phyloP scores from a whole-genome alignment of 2,113 vertebrate species.

The Centropus unirufus region DNA sequence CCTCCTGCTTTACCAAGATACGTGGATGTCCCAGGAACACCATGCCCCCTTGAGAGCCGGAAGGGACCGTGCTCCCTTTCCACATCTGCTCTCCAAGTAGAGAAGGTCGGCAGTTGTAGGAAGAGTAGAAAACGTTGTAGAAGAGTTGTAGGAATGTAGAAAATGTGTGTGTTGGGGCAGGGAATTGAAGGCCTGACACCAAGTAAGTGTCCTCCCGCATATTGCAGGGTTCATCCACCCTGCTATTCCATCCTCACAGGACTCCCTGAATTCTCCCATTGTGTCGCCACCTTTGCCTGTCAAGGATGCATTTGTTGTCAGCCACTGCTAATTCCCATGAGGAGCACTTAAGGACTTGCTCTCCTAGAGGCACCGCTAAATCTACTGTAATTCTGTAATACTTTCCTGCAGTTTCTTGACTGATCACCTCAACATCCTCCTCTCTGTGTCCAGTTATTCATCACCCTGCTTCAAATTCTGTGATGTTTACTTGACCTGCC shows the following conservation, averaged over 20 bases:
- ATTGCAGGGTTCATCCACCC: neutral
- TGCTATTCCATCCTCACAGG: neutral
- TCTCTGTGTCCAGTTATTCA: neutral
- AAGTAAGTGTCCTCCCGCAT: neutral
- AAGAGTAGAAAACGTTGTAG: rapidly evolving
- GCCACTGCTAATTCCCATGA: neutral
- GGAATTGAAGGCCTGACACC: neutral
- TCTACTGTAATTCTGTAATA: neutral
- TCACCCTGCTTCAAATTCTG: neutral
- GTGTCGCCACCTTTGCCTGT: neutral
- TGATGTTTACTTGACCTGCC: neutral
- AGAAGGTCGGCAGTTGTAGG: too few species aligned
- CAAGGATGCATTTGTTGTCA: neutral
- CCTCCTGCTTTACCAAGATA: neutral
- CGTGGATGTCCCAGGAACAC: neutral
- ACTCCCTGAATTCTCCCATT: neutral
- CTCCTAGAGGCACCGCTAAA: neutral
- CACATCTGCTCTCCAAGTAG: neutral
- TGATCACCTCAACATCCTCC: neutral
- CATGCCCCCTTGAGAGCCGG: neutral
- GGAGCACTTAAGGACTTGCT: neutral
- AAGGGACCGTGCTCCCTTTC: neutral
- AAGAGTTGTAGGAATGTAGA: too few species aligned
- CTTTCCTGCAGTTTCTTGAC: neutral
- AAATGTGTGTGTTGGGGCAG: neutral